Base-by-base conservation (phyloP, 2,113 vertebrate species). In the Actenoides hombroni region DNA sequence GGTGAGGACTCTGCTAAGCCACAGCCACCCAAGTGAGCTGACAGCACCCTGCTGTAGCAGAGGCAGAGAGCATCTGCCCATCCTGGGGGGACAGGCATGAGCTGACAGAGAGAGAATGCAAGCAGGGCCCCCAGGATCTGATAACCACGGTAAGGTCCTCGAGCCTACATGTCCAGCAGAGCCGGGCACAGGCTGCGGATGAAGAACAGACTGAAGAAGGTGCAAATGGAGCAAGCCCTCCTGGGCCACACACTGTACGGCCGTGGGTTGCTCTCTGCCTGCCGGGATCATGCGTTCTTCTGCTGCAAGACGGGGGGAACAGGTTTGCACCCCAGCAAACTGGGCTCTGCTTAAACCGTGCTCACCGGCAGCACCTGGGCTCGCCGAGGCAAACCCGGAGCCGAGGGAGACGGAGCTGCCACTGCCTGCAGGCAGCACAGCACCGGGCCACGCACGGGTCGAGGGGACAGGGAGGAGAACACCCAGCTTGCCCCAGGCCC, bases 401-500 rank as follows among this genome's bases (percentile, higher is more conserved):
- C 16, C 8, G 9, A 57, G 33, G 11, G 29, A 71, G 24, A 71
- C 77, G 68, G 4, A 77, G 67, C 57, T 75, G 70, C 87, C 1
- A 0, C 24, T 11, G 85, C 71, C 63, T 1, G 0, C 11, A 9
- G 87, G 87, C 69, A 70, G 64, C 64, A 18, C 23, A 37, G 64
- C 39, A 79, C 74, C 78, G 39, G 65, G 80, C 87, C 63, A 28
- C 0, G 64, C 19, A 1, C 3, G 1, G 69, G 88, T 91, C 24
- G 28, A 85, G 78, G 75, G 79, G 61, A 87, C 70, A 54, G 60
- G 76, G 53, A 60, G 17, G 33, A 96, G 90, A 92, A 92, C 97
- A 96, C 93, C 95, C 97, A 94, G 89, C 83, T 84, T 42, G 95
- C 82, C 91, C 94, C 92, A 96, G 94, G 91, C 96, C 91, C 93